A percentile compares a stretch with the other conserved stretches of the same genome.
Evolutionary conservation across 1,140 invertebrate species (phyloP).

Genomic region (Drosophila murphyi): DNA sequence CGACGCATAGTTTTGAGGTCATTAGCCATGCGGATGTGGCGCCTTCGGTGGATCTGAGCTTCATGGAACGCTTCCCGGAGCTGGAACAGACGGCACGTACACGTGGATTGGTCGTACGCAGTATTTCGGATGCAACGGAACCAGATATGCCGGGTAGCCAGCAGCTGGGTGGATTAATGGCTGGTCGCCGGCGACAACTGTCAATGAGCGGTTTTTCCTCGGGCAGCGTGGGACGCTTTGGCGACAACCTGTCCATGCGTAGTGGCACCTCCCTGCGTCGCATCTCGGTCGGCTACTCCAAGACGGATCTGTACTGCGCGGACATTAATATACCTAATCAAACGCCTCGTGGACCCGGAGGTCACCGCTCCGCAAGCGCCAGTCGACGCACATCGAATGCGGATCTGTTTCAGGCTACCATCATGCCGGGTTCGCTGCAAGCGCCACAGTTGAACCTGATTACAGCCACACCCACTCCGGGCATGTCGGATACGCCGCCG

Average conservation of each 20-base stretch:
- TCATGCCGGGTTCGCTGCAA: constrained; percentile 59
- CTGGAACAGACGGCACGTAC: constrained; percentile 73
- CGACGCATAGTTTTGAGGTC: constrained; percentile 66
- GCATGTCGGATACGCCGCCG: constrained; percentile 43
- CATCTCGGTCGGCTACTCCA: constrained; percentile 72
- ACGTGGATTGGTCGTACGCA: constrained; percentile 73
- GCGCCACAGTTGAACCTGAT: constrained; percentile 76
- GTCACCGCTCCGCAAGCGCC: constrained; percentile 68
- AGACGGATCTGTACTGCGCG: constrained; percentile 74
- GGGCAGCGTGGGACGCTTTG: constrained; percentile 63
- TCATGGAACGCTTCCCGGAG: constrained; percentile 78
- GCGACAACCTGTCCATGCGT: constrained; percentile 71
- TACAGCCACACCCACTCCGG: constrained; percentile 63
- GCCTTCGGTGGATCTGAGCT: constrained; percentile 70
- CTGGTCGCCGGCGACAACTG: constrained; percentile 58
- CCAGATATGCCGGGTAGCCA: constrained; percentile 45
- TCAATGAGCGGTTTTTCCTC: constrained; percentile 75
- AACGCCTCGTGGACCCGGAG: constrained; percentile 26
- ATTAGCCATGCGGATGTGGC: constrained; percentile 72
- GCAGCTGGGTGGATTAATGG: constrained; percentile 38
- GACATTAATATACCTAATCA: constrained; percentile 76
- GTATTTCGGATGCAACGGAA: constrained; percentile 78
- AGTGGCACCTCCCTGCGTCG: constrained; percentile 75
- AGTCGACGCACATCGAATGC: constrained; percentile 79
- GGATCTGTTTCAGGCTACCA: constrained; percentile 71